Evolutionary conservation across 2,888 invertebrate genomes (phyloP).

Genomic region (Linnaemya tessellans): DNA sequence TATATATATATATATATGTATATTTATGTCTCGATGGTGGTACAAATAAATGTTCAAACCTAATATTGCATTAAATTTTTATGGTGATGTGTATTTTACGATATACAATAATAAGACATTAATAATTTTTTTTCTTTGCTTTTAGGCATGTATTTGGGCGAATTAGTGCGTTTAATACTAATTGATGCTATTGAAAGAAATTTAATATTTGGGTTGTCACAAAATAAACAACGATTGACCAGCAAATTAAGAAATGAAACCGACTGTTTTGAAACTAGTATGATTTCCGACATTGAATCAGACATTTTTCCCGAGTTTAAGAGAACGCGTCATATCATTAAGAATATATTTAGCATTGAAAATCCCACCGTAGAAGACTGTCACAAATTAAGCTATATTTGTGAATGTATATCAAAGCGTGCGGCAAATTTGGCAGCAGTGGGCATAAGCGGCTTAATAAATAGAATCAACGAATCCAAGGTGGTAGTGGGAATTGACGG

Average conservation of each 20-base stretch:
- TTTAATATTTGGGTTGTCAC: constrained; percentile 79
- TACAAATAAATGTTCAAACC: too few species aligned
- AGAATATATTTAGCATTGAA: constrained; percentile 86
- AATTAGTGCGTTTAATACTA: constrained; percentile 92
- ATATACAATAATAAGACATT: not conserved
- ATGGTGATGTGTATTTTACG: too few species aligned
- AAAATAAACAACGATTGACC: constrained; percentile 73
- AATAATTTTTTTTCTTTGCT: not conserved
- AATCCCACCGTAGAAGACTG: constrained; percentile 94
- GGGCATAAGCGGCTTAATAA: constrained; percentile 92
- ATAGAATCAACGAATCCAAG: constrained; percentile 93
- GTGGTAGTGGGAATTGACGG: constrained; percentile 98
- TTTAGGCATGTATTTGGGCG: constrained; percentile 98
- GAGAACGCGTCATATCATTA: constrained; percentile 91
- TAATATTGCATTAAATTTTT: too few species aligned
- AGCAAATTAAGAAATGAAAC: constrained; percentile 79
- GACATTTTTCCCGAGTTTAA: constrained; percentile 90
- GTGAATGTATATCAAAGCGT: constrained; percentile 93
- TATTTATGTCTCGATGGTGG: too few species aligned
- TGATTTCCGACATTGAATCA: constrained; percentile 97
- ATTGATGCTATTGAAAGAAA: constrained; percentile 91
- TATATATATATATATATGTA: not conserved
- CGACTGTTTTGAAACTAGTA: constrained; percentile 96
- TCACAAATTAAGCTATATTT: constrained; percentile 94
- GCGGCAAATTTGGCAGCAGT: constrained; percentile 96